Conservation (phyloP, 2,797 vertebrate species). For the Notamacropus eugenii region DNA sequence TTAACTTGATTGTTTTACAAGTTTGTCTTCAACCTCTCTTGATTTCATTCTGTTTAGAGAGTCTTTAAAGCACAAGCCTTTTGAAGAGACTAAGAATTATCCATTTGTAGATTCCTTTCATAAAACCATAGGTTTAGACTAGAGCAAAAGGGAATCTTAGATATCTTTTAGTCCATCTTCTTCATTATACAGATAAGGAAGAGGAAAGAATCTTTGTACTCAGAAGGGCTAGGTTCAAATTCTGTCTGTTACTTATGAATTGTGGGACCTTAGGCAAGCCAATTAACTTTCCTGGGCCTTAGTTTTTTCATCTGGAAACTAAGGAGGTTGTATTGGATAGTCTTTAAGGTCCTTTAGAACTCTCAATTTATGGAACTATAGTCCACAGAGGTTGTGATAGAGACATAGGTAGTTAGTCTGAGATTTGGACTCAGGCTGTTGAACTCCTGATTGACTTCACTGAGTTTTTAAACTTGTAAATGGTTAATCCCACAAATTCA, state of each 20-base stretch:
- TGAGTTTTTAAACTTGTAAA: slow-evolving; percentile 14
- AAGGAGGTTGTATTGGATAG: not conserved
- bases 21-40: not conserved
- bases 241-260: not conserved
- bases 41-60: not conserved
- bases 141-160: not conserved
- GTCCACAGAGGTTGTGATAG: not conserved
- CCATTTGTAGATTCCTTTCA: slow-evolving; percentile 8
- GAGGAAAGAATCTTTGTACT: not conserved
- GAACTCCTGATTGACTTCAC: not conserved
- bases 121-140: not conserved
- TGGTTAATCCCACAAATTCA: not conserved
- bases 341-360: not conserved
- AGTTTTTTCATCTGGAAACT: not conserved
- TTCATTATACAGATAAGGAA: not conserved
- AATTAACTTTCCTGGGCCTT: not conserved
- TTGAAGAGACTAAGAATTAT: not conserved
- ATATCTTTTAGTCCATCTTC: not conserved
- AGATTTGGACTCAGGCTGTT: not conserved
- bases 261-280: not conserved
- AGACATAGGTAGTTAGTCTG: not conserved
- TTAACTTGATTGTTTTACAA: not conserved
- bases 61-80: slow-evolving; percentile 12
- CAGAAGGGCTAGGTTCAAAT: not conserved
- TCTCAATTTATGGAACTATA: not conserved